Percentiles rank a stretch among this genome's conserved stretches.
Evolutionary conservation across 1,140 invertebrate genomes (phyloP).

Genomic region (Phthorimaea operculella): DNA sequence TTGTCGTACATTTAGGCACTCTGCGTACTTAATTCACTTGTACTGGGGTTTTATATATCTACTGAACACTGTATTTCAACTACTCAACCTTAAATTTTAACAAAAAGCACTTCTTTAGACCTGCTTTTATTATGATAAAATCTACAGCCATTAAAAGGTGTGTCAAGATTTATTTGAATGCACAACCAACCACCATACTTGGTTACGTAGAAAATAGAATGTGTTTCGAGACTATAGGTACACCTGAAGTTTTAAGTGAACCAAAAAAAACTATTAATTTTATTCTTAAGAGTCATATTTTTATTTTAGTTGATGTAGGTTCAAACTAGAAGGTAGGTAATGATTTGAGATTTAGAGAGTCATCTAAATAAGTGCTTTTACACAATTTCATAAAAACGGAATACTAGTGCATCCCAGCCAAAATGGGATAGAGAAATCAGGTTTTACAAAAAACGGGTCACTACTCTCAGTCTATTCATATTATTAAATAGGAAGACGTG

Average conservation of each 20-base stretch:
- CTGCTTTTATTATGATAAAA: background rate
- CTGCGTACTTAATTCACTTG: constrained; percentile 1
- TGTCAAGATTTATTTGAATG: background rate
- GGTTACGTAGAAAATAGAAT: too few relatives aligned
- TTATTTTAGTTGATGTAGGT: too few relatives aligned
- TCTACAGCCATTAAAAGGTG: background rate
- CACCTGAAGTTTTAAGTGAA: too few relatives aligned
- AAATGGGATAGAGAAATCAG: constrained; percentile 37
- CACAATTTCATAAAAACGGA: constrained; percentile 33
- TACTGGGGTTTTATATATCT: background rate
- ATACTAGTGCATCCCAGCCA: constrained; percentile 62
- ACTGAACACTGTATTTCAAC: constrained; percentile 2
- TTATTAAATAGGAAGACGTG: constrained; percentile 50
- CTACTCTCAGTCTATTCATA: constrained; percentile 52
- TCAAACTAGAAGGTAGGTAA: constrained; percentile 9
- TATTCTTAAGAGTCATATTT: background rate
- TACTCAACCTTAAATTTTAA: background rate
- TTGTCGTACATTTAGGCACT: constrained; percentile 1
- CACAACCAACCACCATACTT: background rate
- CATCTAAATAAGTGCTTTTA: constrained; percentile 57
- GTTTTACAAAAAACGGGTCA: constrained; percentile 31
- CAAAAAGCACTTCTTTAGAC: constrained; percentile 3
- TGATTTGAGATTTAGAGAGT: constrained; percentile 8
- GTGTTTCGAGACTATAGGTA: too few relatives aligned
- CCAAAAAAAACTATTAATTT: too few relatives aligned